These are phyloP conservation scores for Percopsis omiscomaycus DNA, from an alignment of 2,797 vertebrate species.

Conservation along the genomic window DNA sequence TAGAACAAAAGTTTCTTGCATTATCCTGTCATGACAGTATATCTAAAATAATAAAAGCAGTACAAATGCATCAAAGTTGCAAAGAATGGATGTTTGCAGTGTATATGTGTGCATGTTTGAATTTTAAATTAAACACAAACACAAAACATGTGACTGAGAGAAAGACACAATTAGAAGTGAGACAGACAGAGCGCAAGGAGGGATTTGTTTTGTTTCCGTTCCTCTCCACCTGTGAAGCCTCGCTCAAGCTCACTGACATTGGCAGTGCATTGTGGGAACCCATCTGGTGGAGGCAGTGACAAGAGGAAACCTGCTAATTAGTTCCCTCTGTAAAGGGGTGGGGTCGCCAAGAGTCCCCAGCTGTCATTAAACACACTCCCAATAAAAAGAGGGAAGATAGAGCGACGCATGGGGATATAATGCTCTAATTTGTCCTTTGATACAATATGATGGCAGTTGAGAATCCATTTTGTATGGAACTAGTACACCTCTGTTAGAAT, in stretches of 20 bases:
- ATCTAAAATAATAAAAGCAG: not conserved
- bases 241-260: conserved; percentile 56
- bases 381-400: conserved; percentile 49
- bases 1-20: not conserved
- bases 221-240: conserved; percentile 63
- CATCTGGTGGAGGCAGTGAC: conserved; percentile 69
- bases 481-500: conserved; percentile 19
- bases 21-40: not conserved
- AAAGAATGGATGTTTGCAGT: not conserved
- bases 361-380: conserved; percentile 72
- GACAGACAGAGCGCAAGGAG: conserved; percentile 2
- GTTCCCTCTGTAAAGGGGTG: conserved; percentile 71
- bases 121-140: no score
- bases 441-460: conserved; percentile 26
- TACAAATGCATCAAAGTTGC: conserved; percentile 2
- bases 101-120: conserved; percentile 3
- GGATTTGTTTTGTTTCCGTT: conserved; percentile 23
- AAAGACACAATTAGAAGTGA: not conserved
- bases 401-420: conserved; percentile 49
- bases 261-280: conserved; percentile 58
- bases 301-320: conserved; percentile 79
- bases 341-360: conserved; percentile 62
- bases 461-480: conserved; percentile 41
- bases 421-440: conserved; percentile 68
- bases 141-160: no score